Evolutionary conservation across 1,140 invertebrate species (phyloP).

Genomic region (Heterodera carotae): DNA sequence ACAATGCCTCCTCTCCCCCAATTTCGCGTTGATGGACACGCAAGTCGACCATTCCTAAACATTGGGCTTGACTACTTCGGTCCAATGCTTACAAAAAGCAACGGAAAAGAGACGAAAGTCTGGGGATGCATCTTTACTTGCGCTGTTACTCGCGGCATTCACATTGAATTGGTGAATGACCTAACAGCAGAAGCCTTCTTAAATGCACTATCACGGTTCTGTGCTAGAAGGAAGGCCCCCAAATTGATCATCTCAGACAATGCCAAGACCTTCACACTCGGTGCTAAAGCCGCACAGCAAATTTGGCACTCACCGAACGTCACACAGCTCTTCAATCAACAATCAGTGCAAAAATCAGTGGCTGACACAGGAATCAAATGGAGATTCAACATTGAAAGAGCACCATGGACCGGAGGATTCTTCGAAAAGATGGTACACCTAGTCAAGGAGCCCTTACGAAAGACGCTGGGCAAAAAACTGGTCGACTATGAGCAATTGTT

Average conservation of each 20-base stretch:
- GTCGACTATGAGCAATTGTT: not conserved
- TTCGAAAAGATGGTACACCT: not conserved
- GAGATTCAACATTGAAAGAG: not conserved
- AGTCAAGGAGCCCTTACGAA: not conserved
- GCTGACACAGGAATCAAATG: not conserved
- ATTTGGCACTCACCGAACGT: not conserved
- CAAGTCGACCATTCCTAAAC: slow-evolving; percentile 12
- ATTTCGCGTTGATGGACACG: not conserved
- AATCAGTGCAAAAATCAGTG: not conserved
- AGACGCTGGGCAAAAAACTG: not conserved
- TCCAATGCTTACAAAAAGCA: slow-evolving; percentile 15
- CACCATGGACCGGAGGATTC: not conserved
- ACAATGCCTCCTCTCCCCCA: slow-evolving; percentile 9
- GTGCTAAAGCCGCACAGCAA: not conserved
- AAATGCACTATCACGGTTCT: slow-evolving; percentile 59
- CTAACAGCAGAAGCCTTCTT: slow-evolving; percentile 60
- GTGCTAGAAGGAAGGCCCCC: slow-evolving; percentile 58
- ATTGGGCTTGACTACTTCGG: slow-evolving; percentile 32
- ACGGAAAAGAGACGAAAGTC: slow-evolving; percentile 49
- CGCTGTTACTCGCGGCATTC: slow-evolving; percentile 66
- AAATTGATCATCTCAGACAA: slow-evolving; percentile 65
- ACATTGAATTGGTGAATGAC: slow-evolving; percentile 66
- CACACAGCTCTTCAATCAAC: not conserved
- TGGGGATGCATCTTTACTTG: slow-evolving; percentile 67
- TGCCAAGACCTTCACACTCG: slow-evolving; percentile 52